A percentile compares a stretch with the other conserved stretches of the same genome.
phyloP scores from a whole-genome alignment of 1,140 invertebrate species.

The Anadara kagoshimensis region DNA sequence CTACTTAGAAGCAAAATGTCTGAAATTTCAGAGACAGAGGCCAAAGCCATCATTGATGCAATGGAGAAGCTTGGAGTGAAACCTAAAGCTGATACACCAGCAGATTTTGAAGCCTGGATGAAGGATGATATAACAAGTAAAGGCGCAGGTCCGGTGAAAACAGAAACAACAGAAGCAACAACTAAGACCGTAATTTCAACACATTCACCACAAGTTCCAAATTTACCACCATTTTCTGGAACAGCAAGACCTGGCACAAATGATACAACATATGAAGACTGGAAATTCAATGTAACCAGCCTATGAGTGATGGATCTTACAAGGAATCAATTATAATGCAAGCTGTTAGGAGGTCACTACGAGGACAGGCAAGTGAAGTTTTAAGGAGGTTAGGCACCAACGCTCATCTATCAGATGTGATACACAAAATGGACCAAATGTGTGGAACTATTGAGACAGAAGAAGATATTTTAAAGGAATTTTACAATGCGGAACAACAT shows the following conservation, averaged over 20 bases:
- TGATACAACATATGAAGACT: background rate
- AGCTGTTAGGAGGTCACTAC: background rate
- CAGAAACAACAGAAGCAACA: background rate
- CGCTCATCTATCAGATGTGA: background rate
- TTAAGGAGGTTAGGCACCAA: background rate
- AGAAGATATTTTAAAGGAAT: background rate
- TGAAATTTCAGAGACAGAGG: too few relatives aligned
- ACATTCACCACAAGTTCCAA: background rate
- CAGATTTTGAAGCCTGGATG: background rate
- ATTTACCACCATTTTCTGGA: background rate
- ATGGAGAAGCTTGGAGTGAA: background rate
- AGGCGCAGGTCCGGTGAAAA: background rate
- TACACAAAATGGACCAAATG: background rate
- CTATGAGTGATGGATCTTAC: background rate
- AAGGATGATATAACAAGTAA: background rate
- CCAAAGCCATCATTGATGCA: too few relatives aligned
- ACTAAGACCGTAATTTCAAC: background rate
- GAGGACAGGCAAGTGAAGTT: slow-evolving; percentile 1
- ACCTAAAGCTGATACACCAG: background rate
- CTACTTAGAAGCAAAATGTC: too few relatives aligned
- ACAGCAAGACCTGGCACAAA: background rate
- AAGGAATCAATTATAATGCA: background rate
- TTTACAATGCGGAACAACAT: slow-evolving; percentile 9
- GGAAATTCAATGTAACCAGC: slow-evolving; percentile 1
- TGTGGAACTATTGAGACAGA: background rate